Conservation (phyloP, 2,888 invertebrate genomes). For the Cynaeus angustus region DNA sequence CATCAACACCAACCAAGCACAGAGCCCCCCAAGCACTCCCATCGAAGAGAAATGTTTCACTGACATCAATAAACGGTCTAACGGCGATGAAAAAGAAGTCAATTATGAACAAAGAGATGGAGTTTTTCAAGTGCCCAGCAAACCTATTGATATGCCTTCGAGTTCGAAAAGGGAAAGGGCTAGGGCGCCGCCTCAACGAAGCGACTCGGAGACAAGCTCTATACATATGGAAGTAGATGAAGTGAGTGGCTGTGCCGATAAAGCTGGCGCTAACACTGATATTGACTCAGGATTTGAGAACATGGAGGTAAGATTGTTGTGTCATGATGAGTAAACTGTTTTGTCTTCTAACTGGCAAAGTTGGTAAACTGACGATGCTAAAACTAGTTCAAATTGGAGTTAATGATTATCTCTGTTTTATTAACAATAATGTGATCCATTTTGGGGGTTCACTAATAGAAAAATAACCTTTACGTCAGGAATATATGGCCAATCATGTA, state of each 20-base stretch:
- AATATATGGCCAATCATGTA: neutral
- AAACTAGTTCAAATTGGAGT: too few relatives aligned
- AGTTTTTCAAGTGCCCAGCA: constrained; percentile 68
- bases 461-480: too few relatives aligned
- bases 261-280: constrained; percentile 73
- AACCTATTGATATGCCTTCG: constrained; percentile 68
- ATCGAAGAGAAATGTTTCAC: constrained; percentile 63
- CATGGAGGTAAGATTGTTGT: constrained; percentile 76
- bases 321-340: neutral
- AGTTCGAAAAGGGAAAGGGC: constrained; percentile 62
- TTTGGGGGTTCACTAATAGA: too few relatives aligned
- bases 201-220: constrained; percentile 71
- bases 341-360: neutral
- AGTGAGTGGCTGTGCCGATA: constrained; percentile 69
- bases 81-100: constrained; percentile 55
- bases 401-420: too few relatives aligned
- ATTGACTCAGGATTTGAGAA: constrained; percentile 84
- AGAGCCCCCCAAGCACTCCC: constrained; percentile 60
- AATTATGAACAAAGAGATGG: constrained; percentile 53
- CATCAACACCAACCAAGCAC: constrained; percentile 57
- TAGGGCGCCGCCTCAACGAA: constrained; percentile 66
- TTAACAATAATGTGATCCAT: too few relatives aligned
- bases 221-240: constrained; percentile 78
- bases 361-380: too few relatives aligned
- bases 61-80: constrained; percentile 17